Conservation (phyloP, 2,888 invertebrate species). For the Dysmachus trigonus region DNA sequence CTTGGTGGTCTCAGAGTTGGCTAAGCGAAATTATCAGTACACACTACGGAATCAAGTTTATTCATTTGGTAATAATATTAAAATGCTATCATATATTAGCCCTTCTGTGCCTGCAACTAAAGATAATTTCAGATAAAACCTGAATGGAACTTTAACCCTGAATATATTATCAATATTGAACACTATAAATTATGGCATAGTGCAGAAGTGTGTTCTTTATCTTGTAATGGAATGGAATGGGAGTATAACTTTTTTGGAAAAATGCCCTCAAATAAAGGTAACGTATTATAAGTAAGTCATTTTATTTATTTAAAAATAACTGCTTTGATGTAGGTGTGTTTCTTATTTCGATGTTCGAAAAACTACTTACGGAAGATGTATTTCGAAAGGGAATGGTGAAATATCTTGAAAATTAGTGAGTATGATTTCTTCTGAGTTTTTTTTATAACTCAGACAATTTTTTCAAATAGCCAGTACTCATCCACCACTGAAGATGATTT, state of each 20-base stretch:
- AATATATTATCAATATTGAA: too few species aligned
- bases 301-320: not conserved
- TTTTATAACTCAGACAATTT: not conserved
- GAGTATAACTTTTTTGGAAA: not conserved
- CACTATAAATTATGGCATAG: not conserved
- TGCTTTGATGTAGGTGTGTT: not conserved
- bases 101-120: not conserved
- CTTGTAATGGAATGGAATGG: not conserved
- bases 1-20: constrained; percentile 59
- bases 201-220: not conserved
- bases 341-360: not conserved
- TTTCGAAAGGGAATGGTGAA: constrained; percentile 51
- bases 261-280: not conserved
- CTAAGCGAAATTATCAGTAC: constrained; percentile 75
- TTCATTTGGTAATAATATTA: not conserved
- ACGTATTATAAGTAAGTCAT: not conserved
- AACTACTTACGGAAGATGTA: not conserved
- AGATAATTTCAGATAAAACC: not conserved
- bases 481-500: constrained; percentile 57
- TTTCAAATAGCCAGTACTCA: not conserved
- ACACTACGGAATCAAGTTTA: constrained; percentile 66
- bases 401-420: constrained; percentile 52
- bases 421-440: not conserved
- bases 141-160: not conserved
- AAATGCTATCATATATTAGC: not conserved